These are phyloP conservation scores for Aelia acuminata DNA, from an alignment of 2,888 invertebrate species.

Conservation along the genomic window DNA sequence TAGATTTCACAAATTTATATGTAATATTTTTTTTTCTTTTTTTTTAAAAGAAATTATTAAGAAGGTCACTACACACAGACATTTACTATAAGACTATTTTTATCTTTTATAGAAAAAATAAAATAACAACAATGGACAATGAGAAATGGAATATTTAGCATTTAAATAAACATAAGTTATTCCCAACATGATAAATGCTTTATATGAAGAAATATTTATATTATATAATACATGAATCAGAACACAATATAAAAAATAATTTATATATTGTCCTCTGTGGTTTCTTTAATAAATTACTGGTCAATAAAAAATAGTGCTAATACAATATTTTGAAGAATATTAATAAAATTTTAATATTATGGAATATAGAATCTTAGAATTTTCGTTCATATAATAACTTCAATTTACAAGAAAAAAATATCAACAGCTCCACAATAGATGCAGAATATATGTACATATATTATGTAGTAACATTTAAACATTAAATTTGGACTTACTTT, in stretches of 20 bases:
- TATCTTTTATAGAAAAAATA: slow-evolving; percentile 45
- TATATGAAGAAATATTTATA: slow-evolving; percentile 29
- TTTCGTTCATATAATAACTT: slow-evolving; percentile 21
- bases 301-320: slow-evolving; percentile 52
- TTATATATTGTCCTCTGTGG: slow-evolving; percentile 30
- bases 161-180: slow-evolving; percentile 20
- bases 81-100: slow-evolving; percentile 28
- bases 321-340: slow-evolving; percentile 31
- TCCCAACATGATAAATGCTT: slow-evolving; percentile 35
- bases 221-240: slow-evolving; percentile 22
- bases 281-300: slow-evolving; percentile 32
- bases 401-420: slow-evolving; percentile 36
- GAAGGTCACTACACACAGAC: slow-evolving; percentile 45
- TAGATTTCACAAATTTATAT: slow-evolving; percentile 45
- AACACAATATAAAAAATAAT: slow-evolving; percentile 56
- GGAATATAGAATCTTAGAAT: slow-evolving; percentile 15
- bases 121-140: slow-evolving; percentile 48
- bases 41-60: slow-evolving; percentile 3
- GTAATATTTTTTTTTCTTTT: slow-evolving; percentile 6
- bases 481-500: background rate
- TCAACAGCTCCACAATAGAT: background rate
- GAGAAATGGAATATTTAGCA: slow-evolving; percentile 20
- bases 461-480: slow-evolving; percentile 13
- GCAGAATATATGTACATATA: slow-evolving; percentile 39
- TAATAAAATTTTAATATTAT: slow-evolving; percentile 2